Evolutionary conservation across 2,797 vertebrate species (phyloP).

Genomic region (Xenentodon cancila): DNA sequence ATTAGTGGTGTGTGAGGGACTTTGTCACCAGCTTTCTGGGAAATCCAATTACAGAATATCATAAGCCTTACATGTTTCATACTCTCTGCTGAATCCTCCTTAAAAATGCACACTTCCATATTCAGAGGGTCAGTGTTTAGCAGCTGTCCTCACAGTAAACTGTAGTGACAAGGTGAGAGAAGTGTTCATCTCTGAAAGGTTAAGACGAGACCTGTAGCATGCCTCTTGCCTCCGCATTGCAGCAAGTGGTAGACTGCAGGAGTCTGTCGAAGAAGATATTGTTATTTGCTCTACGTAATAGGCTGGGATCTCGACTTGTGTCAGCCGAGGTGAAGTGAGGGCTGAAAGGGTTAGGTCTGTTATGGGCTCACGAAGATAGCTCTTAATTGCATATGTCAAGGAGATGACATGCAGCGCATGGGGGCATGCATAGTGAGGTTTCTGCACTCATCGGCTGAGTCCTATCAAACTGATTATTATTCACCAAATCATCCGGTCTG

Average conservation of each 20-base stretch:
- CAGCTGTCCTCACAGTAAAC: conserved; percentile 30
- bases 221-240: conserved; percentile 72
- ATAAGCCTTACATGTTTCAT: conserved; percentile 85
- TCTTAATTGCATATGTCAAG: conserved; percentile 73
- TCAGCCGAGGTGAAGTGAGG: conserved; percentile 50
- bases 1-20: conserved; percentile 84
- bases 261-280: conserved; percentile 50
- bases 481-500: conserved; percentile 47
- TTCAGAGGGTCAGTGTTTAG: conserved; percentile 65
- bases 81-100: conserved; percentile 72
- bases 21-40: conserved; percentile 85
- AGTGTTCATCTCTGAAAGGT: conserved; percentile 55
- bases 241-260: conserved; percentile 67
- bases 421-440: conserved; percentile 37
- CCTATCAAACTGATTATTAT: conserved; percentile 56
- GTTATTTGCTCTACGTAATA: conserved; percentile 66
- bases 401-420: conserved; percentile 51
- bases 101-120: conserved; percentile 64
- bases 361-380: conserved; percentile 65
- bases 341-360: conserved; percentile 51
- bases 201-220: conserved; percentile 52
- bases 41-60: conserved; percentile 88
- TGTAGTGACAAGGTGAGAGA: conserved; percentile 51
- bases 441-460: conserved; percentile 51
- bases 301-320: conserved; percentile 34